Conservation (phyloP, 2,888 invertebrate genomes). For the Thelaira solivaga region DNA sequence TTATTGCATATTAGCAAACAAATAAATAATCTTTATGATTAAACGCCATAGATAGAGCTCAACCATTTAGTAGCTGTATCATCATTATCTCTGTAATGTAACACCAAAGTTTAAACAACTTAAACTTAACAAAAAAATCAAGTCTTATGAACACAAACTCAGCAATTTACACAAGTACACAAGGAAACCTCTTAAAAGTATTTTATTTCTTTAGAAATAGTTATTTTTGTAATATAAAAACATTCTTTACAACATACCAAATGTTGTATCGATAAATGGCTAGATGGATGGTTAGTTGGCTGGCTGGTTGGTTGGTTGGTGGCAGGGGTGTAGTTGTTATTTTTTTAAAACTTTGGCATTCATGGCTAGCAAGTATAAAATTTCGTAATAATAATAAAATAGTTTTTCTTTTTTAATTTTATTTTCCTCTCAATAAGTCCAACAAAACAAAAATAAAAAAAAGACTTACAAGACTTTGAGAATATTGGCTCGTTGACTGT, state of each 20-base stretch:
- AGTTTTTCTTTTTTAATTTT: constrained; percentile 10
- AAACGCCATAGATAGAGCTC: not conserved
- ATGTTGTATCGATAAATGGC: not conserved
- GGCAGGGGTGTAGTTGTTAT: no score
- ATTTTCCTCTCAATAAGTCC: not conserved
- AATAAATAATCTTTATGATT: not conserved
- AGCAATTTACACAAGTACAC: constrained; percentile 37
- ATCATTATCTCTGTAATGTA: constrained; percentile 35
- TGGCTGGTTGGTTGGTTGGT: no score
- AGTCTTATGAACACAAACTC: constrained; percentile 45
- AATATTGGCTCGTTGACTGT: constrained; percentile 22
- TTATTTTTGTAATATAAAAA: constrained; percentile 34
- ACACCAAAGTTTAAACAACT: constrained; percentile 54
- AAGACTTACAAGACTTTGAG: not conserved
- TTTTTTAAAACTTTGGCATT: constrained; percentile 38
- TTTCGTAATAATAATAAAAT: no score
- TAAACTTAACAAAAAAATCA: constrained; percentile 54
- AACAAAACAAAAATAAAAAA: not conserved
- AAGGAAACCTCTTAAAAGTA: constrained; percentile 50
- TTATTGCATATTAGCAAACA: not conserved
- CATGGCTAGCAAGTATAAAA: constrained; percentile 25
- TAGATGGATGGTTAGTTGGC: no score
- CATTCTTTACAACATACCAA: not conserved
- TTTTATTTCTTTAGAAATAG: constrained; percentile 41
- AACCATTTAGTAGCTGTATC: not conserved